Base-by-base conservation (phyloP, 2,888 invertebrate genomes). In the Neoitamus cyanurus region DNA sequence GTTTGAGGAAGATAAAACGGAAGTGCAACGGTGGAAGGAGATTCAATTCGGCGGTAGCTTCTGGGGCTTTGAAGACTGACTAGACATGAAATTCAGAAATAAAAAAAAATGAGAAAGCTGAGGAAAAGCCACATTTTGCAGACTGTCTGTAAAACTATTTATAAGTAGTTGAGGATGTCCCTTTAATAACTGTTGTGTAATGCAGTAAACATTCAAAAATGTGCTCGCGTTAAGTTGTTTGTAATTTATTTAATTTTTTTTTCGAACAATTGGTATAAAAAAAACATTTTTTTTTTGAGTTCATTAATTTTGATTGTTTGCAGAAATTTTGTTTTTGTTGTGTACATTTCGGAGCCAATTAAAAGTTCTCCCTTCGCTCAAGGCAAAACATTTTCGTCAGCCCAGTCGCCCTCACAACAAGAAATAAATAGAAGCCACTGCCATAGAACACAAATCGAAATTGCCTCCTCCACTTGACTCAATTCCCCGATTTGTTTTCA, bases 371-470 rank as follows among this genome's bases (percentile, higher is more conserved):
- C 78, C 84, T 48, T 84, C 34, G 72, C 68, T 36, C 68, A 48
- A 37, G 42, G 69, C 30, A 70, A 30, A 78, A 34, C 68, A 68
- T 11, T 68, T n/a, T n/a, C n/a, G 68, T 30, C 70, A 83, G 37
- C 34, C 25, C 75, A 77, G 77, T 84, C 84, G n/a, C 13, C 11
- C 28, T 46, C 75, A 75, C 28, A 73, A 48, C 80, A 80, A 15
- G 34, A 82, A 84, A 80, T 84, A 80, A 84, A 84, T 80, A 86
- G 86, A 87, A 84, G 37, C 73, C 68, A 84, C 20, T 37, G 58
- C 58, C 30, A 75, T 77, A 34, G 77, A 83, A 83, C 78, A 70
- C 69, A 77, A 73, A 70, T 78, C 77, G 25, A 72, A 73, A 83
- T 80, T 31, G 58, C 31, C 78, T 78, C 31, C 30, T 69, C 20